Evolutionary conservation across 2,797 vertebrate genomes (phyloP), one percentile per base, ranked within the genome.

Genomic region (Vireo griseus): DNA sequence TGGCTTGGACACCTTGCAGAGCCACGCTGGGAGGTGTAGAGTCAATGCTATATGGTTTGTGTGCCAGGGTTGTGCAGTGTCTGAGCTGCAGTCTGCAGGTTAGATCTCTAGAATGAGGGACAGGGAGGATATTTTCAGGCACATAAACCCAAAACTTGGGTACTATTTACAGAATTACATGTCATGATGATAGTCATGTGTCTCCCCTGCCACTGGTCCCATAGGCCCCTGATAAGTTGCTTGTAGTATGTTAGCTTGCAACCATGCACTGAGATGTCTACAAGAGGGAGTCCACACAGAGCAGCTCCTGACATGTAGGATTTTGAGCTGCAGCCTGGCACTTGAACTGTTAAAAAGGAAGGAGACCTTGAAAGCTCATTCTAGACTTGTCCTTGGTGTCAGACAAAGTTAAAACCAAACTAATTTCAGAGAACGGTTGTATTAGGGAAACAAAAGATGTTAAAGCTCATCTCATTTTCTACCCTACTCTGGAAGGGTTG

Each of bases 201-300:
- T n/a, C 11, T 24, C 2, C 3, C 2, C 35, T 0, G 0, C 14
- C 47, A 29, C 1, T 24, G 25, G 20, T 84, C 13, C 19, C 4
- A 4, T 25, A 75, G 68, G 21, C 13, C 18, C 21, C 17, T 54
- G 9, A 5, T 50, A 39, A 78, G 21, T 35, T 82, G 24, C 29
- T 55, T 63, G 21, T 39, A 50, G n/a, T 35, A 6, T 11, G 7
- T 20, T 85, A 35, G 18, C 20, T 52, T 58, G 17, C 29, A 82
- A 22, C 7, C 7, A 2, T 20, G n/a, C 77, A 45, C 51, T 47
- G 45, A 50, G 35, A n/a, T 40, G 28, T 16, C 72, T 82, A 1
- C n/a, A 37, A 28, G 29, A 76, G 72, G n/a, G 47, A 44, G 11
- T 40, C 20, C 26, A 9, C 4, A 16, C 51, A 42, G 55, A 62